Base-by-base conservation (phyloP, 2,888 invertebrate genomes). In the Tenthredo livida region DNA sequence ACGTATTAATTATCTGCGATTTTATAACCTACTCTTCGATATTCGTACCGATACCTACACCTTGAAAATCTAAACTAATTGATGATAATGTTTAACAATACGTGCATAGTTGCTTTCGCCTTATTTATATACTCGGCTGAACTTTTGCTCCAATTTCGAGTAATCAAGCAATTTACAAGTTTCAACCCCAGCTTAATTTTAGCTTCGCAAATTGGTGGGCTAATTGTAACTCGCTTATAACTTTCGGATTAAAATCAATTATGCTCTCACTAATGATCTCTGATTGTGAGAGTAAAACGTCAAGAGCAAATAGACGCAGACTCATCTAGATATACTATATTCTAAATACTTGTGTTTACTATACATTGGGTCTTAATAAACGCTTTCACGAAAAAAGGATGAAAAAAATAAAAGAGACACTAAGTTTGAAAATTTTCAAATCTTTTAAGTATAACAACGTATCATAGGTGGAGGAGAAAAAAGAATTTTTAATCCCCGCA, bases 181-280 rank as follows among this genome's bases (percentile, higher is more conserved):
- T 77, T 54, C 29, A 47, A 77, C 15, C 73, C 21, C 29, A 40
- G 50, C 50, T 77, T 77, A 50, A 77, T 77, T 77, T 77, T 29
- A 77, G 50, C 50, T 9, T 17, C 33, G 33, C 1, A 54, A 50
- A 77, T 77, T 77, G 15, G 17, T 54, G 29, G n/a, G 54, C 29
- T 54, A 54, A 50, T 77, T 54, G 77, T 77, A 77, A 77, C 17
- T 77, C n/a, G 29, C 29, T 77, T 50, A 54, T 77, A 29, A 77
- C 29, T 77, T 50, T 21, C 7, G 33, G n/a, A 77, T 54, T 47
- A 50, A 50, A 77, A 25, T 77, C 54, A 77, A 77, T 77, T 15
- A 50, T 54, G 17, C 54, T 47, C 77, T 77, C 77, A 37, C 54
- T 33, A 15, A 10, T 54, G 25, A 10, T 33, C 17, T 50, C 50